These are phyloP conservation scores for Oceanites oceanicus DNA, from an alignment of 2,113 vertebrate genomes.

Conservation along the genomic window DNA sequence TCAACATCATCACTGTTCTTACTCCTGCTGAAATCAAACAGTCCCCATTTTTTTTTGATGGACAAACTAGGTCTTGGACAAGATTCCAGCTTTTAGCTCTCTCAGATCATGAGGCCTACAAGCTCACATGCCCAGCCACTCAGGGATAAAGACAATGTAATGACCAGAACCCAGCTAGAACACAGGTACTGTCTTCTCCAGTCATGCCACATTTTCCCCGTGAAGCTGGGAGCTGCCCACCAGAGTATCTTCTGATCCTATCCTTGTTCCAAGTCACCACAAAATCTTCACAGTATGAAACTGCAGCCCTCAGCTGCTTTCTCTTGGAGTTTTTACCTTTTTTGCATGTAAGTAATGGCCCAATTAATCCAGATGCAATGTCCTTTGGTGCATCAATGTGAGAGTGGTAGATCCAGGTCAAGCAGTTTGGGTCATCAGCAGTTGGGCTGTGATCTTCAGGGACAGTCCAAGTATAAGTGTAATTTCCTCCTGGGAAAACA, in stretches of 20 bases:
- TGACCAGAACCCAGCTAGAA: neutral
- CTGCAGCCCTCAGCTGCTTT: neutral
- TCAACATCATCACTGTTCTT: neutral
- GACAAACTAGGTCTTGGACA: neutral
- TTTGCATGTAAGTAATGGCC: slow-evolving; percentile 78
- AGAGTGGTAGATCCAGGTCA: slow-evolving; percentile 82
- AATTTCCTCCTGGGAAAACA: slow-evolving; percentile 72
- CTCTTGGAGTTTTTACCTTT: slow-evolving; percentile 54
- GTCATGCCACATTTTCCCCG: neutral
- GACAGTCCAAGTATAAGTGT: slow-evolving; percentile 77
- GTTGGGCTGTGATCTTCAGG: slow-evolving; percentile 76
- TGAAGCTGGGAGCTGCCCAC: neutral
- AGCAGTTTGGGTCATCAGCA: slow-evolving; percentile 75
- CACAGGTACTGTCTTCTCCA: neutral
- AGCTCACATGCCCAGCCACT: neutral
- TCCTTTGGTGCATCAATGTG: slow-evolving; percentile 79
- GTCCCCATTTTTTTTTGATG: neutral
- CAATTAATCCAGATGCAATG: slow-evolving; percentile 78
- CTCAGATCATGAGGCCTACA: neutral
- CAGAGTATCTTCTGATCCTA: neutral
- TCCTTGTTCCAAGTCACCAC: neutral
- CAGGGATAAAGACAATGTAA: neutral
- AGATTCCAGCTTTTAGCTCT: neutral
- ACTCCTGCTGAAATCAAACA: neutral
- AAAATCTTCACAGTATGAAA: neutral